Conservation (phyloP, 2,797 vertebrate genomes). For the Schizopygopsis pylzovi region DNA sequence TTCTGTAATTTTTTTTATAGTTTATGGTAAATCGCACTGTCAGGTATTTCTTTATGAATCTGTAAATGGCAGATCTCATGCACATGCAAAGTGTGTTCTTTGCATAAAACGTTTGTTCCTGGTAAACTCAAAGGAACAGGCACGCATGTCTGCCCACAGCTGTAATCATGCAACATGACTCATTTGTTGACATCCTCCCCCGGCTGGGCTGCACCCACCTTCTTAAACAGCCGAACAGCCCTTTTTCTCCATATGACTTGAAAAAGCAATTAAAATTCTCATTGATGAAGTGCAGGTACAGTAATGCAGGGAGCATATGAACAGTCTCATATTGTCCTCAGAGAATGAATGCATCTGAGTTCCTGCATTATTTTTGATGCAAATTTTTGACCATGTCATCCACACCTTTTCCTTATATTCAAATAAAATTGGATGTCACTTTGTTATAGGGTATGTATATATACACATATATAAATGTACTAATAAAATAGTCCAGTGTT, state of each 20-base stretch:
- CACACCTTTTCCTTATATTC: constrained; percentile 19
- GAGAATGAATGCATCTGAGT: not conserved
- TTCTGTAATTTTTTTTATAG: not conserved
- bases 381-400: constrained; percentile 23
- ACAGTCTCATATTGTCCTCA: not conserved
- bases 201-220: not conserved
- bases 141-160: not conserved
- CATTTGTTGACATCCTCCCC: not conserved
- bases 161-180: constrained; percentile 26
- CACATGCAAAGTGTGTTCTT: not conserved
- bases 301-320: not conserved
- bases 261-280: not conserved
- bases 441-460: not conserved
- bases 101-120: not conserved
- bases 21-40: not conserved
- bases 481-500: not conserved
- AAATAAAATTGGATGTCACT: not conserved
- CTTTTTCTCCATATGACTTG: not conserved
- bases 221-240: not conserved
- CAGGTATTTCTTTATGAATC: not conserved
- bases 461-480: too few relatives aligned
- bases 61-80: not conserved
- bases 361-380: not conserved
- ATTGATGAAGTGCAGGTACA: not conserved
- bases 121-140: not conserved